A percentile compares a stretch with the other conserved stretches of the same genome.
These are phyloP conservation scores for Neolamprologus ventralis DNA, from an alignment of 2,113 vertebrate genomes.

Conservation along the genomic window DNA sequence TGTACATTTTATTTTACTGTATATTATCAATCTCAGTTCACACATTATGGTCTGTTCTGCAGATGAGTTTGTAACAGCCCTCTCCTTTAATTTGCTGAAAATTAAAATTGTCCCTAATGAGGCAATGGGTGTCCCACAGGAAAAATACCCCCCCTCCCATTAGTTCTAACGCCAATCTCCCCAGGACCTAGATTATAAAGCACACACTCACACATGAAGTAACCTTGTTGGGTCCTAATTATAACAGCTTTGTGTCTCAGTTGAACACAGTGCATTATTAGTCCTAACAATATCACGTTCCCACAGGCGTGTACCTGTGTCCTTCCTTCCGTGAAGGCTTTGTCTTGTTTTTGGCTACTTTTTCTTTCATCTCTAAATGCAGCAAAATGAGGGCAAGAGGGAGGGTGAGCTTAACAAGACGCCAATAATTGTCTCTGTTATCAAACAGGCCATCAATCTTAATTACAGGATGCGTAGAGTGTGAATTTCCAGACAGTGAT, in stretches of 20 bases:
- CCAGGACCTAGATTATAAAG: conserved; percentile 48
- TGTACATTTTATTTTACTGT: background rate
- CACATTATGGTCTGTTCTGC: conserved; percentile 14
- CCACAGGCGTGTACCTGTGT: conserved; percentile 28
- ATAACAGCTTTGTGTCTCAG: conserved; percentile 27
- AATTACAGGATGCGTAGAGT: background rate
- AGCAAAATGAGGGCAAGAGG: background rate
- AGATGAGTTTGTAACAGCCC: conserved; percentile 33
- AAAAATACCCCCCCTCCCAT: conserved; percentile 11
- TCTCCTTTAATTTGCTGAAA: conserved; percentile 50
- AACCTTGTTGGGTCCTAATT: conserved; percentile 55
- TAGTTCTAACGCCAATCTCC: conserved; percentile 34
- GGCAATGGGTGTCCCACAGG: conserved; percentile 40
- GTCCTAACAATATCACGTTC: conserved; percentile 41
- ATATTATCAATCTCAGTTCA: background rate
- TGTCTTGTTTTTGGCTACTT: conserved; percentile 11
- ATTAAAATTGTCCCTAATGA: conserved; percentile 53
- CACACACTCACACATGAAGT: conserved; percentile 20
- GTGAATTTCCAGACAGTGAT: background rate
- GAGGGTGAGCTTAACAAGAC: background rate
- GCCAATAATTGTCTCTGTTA: background rate
- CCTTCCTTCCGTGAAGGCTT: conserved; percentile 1
- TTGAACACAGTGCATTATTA: conserved; percentile 38
- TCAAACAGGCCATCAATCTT: background rate
- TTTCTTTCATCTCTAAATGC: background rate